These are phyloP conservation scores for Clarias macrocephalus DNA, from an alignment of 2,113 vertebrate species.

Conservation along the genomic window DNA sequence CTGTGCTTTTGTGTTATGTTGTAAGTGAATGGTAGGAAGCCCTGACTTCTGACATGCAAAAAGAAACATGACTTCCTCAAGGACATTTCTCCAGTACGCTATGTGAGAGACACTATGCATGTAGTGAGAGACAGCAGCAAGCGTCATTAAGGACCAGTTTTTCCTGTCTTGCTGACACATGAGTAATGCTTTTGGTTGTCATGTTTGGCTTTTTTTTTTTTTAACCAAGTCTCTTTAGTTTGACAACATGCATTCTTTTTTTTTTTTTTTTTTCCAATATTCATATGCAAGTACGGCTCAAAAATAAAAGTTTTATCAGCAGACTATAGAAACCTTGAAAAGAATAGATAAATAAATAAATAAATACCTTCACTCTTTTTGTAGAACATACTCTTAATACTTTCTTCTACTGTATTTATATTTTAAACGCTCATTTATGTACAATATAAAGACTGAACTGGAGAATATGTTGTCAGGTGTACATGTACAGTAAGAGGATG, in stretches of 20 bases:
- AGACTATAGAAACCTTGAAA: conserved; percentile 23
- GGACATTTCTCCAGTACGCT: conserved; percentile 1
- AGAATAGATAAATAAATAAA: conserved; percentile 17
- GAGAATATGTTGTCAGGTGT: conserved; percentile 11
- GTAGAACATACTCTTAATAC: neutral
- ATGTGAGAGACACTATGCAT: neutral
- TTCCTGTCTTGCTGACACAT: conserved; percentile 8
- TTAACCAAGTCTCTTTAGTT: neutral
- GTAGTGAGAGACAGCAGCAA: neutral
- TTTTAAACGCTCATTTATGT: neutral
- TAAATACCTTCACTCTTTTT: conserved; percentile 25
- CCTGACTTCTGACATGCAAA: conserved; percentile 21
- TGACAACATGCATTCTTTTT: neutral
- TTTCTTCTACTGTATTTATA: conserved; percentile 9
- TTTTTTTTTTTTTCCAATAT: conserved; percentile 21
- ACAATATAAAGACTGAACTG: conserved; percentile 10
- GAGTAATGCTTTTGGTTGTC: neutral
- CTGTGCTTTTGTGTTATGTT: conserved; percentile 54
- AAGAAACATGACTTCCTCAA: conserved; percentile 36
- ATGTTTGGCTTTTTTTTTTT: neutral
- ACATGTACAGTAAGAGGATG: neutral
- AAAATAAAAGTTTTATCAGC: conserved; percentile 37
- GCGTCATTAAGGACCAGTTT: conserved; percentile 15
- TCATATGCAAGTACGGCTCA: neutral
- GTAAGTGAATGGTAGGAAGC: conserved; percentile 36